Evolutionary conservation across 2,888 invertebrate species (phyloP), one percentile per base, ranked within the genome.

Genomic region (Syritta pipiens): DNA sequence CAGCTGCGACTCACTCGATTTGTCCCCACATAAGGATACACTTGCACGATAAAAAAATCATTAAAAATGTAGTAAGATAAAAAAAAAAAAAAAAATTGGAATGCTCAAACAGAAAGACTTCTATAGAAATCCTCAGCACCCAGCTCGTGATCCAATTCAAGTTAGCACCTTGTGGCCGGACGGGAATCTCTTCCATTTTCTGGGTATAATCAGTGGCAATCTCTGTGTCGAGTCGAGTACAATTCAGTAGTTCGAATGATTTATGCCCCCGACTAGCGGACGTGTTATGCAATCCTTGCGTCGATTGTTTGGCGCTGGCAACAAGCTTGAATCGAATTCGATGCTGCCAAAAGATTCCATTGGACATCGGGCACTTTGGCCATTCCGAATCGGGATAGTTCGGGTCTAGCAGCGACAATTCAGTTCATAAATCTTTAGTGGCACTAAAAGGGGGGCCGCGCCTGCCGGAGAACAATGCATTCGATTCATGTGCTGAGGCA

Each of bases 381-480:
- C 30, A 30, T 9, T 48, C 48, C 14, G 10, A 55, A 40, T 63
- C 48, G 42, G 62, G 46, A 60, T 62, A 35, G 53, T 53, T 28
- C 37, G 12, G n/a, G n/a, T n/a, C n/a, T n/a, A n/a, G n/a, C n/a
- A 49, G 20, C 28, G 42, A 49, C 67, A 55, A n/a, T 28, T 49
- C 12, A 22, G 30, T 22, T 44, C 55, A 59, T 65, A 72, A 51
- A 72, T 57, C 59, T 22, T 3, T 30, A 26, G 7, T 22, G 20
- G 24, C n/a, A n/a, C n/a, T n/a, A n/a, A n/a, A n/a, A n/a, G n/a
- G n/a, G n/a, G n/a, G n/a, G n/a, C n/a, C n/a, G n/a, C n/a, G n/a
- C n/a, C n/a, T n/a, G n/a, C n/a, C n/a, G n/a, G n/a, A n/a, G 59
- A 32, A 74, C 76, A 76, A 76, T 69, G 76, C 28, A 44, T 28